Percentiles rank a stretch among this genome's conserved stretches.
Conservation (phyloP, 2,797 vertebrate genomes). For the Gadopsis bispinosus region DNA sequence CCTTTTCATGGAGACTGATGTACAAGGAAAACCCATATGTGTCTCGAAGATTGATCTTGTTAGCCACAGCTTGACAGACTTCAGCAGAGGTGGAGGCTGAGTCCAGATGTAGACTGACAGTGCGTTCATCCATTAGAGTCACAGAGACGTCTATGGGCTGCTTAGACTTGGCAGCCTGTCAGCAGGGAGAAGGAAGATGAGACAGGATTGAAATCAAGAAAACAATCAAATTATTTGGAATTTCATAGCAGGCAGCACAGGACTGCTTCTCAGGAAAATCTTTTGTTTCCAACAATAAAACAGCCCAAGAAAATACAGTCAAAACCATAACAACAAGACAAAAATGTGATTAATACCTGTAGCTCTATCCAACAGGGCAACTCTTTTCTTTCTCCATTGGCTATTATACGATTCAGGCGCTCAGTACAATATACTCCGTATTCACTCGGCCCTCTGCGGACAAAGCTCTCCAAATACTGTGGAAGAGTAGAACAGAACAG, state of each 20-base stretch:
- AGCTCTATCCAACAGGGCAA: slow-evolving; percentile 92
- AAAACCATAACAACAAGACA: neutral
- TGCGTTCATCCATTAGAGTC: slow-evolving; percentile 84
- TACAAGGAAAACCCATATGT: slow-evolving; percentile 93
- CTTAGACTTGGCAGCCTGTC: slow-evolving; percentile 90
- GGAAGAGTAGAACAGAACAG: slow-evolving; percentile 5
- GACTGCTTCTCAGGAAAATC: neutral
- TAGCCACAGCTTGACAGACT: slow-evolving; percentile 86
- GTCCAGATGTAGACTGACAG: slow-evolving; percentile 85
- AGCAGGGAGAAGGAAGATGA: neutral
- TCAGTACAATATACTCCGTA: slow-evolving; percentile 88
- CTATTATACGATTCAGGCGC: slow-evolving; percentile 85
- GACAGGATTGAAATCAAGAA: slow-evolving; percentile 8
- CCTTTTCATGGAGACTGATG: slow-evolving; percentile 91
- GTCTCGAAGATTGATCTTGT: slow-evolving; percentile 85
- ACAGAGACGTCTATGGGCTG: slow-evolving; percentile 85
- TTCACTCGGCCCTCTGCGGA: slow-evolving; percentile 82
- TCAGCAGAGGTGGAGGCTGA: slow-evolving; percentile 92
- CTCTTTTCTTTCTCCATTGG: slow-evolving; percentile 90
- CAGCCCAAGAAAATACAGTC: neutral
- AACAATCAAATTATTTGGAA: neutral
- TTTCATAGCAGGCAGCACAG: neutral
- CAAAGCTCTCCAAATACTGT: slow-evolving; percentile 91
- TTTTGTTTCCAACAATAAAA: neutral
- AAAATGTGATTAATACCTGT: slow-evolving; percentile 85